Conservation (phyloP, 1,140 invertebrate species). For the Calephelis virginiensis region DNA sequence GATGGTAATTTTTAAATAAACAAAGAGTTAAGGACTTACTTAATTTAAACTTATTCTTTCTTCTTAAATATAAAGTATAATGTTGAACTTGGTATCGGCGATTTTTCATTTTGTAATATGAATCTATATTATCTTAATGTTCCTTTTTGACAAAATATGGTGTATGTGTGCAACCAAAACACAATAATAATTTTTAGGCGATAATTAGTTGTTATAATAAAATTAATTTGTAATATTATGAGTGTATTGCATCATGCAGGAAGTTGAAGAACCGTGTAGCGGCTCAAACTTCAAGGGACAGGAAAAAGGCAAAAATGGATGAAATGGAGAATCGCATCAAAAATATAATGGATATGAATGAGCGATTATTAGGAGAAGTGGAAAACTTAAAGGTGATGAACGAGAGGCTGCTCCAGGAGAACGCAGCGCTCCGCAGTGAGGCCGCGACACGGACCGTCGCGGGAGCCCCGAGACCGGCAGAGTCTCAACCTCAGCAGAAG, state of each 20-base stretch:
- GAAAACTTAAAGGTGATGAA: conserved; percentile 82
- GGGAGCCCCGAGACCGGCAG: conserved; percentile 86
- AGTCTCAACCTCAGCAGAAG: conserved; percentile 91
- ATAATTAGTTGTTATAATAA: neutral
- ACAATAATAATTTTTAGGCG: no score
- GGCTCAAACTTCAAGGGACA: conserved; percentile 97
- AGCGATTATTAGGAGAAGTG: conserved; percentile 82
- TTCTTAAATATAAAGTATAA: no score
- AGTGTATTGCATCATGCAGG: conserved; percentile 78
- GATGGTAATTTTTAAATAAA: neutral
- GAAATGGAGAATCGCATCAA: conserved; percentile 89
- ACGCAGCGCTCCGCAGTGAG: conserved; percentile 79
- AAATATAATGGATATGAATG: conserved; percentile 82
- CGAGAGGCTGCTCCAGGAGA: conserved; percentile 82
- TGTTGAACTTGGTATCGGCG: no score
- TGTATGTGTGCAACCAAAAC: no score
- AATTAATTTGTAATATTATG: neutral
- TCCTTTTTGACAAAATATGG: no score
- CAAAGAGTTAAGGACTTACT: no score
- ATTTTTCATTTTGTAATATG: no score
- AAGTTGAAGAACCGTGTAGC: conserved; percentile 98
- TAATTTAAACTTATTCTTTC: no score
- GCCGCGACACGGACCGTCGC: conserved; percentile 74
- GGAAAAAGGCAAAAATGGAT: conserved; percentile 96
- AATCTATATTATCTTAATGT: no score